These are phyloP conservation scores for Nyleta sp. DNA, from an alignment of 2,888 invertebrate genomes.

Conservation along the genomic window DNA sequence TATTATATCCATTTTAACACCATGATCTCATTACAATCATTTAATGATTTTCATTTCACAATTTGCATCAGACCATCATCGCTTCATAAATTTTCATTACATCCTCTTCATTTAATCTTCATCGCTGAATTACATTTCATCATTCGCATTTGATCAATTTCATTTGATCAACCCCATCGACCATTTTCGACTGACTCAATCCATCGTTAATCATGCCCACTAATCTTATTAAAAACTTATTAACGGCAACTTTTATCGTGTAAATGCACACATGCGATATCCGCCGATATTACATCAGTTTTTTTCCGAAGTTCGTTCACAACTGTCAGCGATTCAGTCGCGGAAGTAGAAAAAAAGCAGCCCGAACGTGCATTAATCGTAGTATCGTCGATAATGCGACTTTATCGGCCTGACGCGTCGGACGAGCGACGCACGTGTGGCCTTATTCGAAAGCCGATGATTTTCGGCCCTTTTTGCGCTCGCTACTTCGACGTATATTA, in stretches of 20 bases:
- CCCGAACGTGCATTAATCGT: conserved; percentile 47
- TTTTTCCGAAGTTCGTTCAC: conserved; percentile 12
- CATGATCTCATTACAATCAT: too few relatives aligned
- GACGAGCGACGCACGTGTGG: conserved; percentile 40
- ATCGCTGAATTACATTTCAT: too few relatives aligned
- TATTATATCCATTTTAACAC: too few relatives aligned
- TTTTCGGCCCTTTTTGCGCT: conserved; percentile 55
- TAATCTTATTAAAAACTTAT: background rate
- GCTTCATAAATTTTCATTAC: background rate
- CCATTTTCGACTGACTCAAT: background rate
- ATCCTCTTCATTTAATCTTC: too few relatives aligned
- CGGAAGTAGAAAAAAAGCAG: conserved; percentile 4
- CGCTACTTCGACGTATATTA: conserved; percentile 67
- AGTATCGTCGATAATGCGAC: conserved; percentile 57
- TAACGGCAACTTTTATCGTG: background rate
- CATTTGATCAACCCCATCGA: too few relatives aligned
- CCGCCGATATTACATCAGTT: background rate
- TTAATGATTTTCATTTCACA: too few relatives aligned
- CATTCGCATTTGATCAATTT: too few relatives aligned
- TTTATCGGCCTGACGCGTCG: conserved; percentile 46
- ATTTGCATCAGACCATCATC: background rate
- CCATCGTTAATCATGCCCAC: background rate
- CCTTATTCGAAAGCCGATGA: conserved; percentile 50
- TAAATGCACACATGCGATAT: background rate
- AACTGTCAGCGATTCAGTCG: conserved; percentile 25